phyloP scores from a whole-genome alignment of 1,140 invertebrate genomes.

The Reticulitermes speratus region DNA sequence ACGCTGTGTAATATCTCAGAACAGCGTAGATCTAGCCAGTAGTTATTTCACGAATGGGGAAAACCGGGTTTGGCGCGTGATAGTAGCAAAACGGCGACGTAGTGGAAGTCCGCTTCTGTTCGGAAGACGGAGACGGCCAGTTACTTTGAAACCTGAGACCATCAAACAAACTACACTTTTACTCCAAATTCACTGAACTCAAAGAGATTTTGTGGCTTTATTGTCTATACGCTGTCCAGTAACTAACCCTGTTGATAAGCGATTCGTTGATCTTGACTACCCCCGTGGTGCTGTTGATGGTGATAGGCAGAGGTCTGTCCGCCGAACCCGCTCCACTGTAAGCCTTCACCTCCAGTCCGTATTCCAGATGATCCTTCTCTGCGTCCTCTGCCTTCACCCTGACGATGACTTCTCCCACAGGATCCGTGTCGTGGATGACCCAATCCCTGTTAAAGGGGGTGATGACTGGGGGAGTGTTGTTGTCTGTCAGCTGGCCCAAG shows the following conservation, averaged over 20 bases:
- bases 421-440: constrained; percentile 62
- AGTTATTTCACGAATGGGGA: too few species aligned
- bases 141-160: too few species aligned
- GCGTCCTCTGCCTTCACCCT: constrained; percentile 59
- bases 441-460: constrained; percentile 61
- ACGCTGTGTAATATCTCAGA: too few species aligned
- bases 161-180: too few species aligned
- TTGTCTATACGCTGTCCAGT: background rate
- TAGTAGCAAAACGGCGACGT: too few species aligned
- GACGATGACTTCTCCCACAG: constrained; percentile 61
- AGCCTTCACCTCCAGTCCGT: constrained; percentile 55
- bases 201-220: too few species aligned
- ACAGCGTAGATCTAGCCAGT: too few species aligned
- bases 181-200: too few species aligned
- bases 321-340: constrained; percentile 29
- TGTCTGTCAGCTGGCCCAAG: background rate
- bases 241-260: constrained; percentile 61
- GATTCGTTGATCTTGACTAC: constrained; percentile 69
- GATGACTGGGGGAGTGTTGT: constrained; percentile 50
- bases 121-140: too few species aligned
- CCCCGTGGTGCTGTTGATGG: constrained; percentile 66
- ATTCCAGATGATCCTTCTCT: constrained; percentile 61
- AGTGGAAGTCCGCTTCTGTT: too few species aligned
- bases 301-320: constrained; percentile 57
- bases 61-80: too few species aligned